Evolutionary conservation across 2,888 invertebrate species (phyloP).

Genomic region (Dasypogon diadema): DNA sequence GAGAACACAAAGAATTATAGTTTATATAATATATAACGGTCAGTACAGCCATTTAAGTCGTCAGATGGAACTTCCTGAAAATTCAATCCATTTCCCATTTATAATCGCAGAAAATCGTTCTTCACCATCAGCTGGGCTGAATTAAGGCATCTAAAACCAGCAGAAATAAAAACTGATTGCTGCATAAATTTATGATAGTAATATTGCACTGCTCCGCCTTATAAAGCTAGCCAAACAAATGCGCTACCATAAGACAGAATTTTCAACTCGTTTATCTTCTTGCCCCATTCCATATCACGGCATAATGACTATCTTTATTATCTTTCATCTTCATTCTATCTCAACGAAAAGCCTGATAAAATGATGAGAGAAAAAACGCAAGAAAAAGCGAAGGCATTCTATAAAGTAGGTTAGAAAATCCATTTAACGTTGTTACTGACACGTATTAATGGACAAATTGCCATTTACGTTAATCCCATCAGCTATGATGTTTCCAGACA

Average conservation of each 20-base stretch:
- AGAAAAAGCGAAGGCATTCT: slow-evolving; percentile 25
- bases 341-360: neutral
- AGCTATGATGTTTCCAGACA: slow-evolving; percentile 47
- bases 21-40: too few relatives aligned
- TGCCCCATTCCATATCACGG: neutral
- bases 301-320: slow-evolving; percentile 40
- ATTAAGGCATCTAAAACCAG: slow-evolving; percentile 36
- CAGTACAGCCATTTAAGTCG: too few relatives aligned
- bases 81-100: slow-evolving; percentile 3
- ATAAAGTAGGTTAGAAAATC: slow-evolving; percentile 31
- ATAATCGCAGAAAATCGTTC: slow-evolving; percentile 21
- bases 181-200: slow-evolving; percentile 8
- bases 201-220: neutral
- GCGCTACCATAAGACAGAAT: slow-evolving; percentile 32
- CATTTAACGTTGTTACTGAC: slow-evolving; percentile 49
- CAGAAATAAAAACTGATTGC: slow-evolving; percentile 31
- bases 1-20: too few relatives aligned
- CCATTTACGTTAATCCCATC: slow-evolving; percentile 54
- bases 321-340: slow-evolving; percentile 26
- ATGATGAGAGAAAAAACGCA: slow-evolving; percentile 26
- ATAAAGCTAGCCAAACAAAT: slow-evolving; percentile 12
- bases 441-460: slow-evolving; percentile 54
- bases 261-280: slow-evolving; percentile 33
- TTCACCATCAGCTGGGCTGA: neutral
- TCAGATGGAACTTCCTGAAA: too few relatives aligned